Evolutionary conservation across 1,140 invertebrate species (phyloP).

Genomic region (Steinernema khuongi): DNA sequence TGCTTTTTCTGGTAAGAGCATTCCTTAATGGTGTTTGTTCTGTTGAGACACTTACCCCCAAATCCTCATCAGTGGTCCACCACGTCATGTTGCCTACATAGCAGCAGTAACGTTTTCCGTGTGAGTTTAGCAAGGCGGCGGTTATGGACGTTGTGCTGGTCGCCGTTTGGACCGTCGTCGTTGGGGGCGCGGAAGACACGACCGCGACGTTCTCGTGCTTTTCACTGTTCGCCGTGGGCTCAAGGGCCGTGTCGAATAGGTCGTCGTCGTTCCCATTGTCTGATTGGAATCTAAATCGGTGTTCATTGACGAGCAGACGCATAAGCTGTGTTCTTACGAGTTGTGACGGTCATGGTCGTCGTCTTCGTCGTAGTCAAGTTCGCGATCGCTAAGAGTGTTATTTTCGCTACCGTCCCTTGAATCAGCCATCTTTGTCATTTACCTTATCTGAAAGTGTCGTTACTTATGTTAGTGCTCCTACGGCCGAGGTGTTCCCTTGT

Average conservation of each 20-base stretch:
- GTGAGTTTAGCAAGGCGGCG: not conserved
- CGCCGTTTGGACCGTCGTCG: not conserved
- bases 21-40: not conserved
- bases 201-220: conserved; percentile 24
- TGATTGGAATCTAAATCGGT: not conserved
- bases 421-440: not conserved
- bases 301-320: not conserved
- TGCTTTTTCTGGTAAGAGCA: not conserved
- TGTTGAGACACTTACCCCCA: conserved; percentile 29
- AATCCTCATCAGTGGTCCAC: conserved; percentile 57
- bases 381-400: not conserved
- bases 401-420: conserved; percentile 5
- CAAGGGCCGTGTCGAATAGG: conserved; percentile 54
- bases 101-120: conserved; percentile 51
- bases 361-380: conserved; percentile 6
- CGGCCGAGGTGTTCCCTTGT: not conserved
- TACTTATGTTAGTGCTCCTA: not conserved
- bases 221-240: conserved; percentile 41
- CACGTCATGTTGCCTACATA: conserved; percentile 57
- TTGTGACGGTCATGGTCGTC: not conserved
- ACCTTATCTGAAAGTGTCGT: not conserved
- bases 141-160: not conserved
- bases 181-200: not conserved
- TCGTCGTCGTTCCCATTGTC: conserved; percentile 34
- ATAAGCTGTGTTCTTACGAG: not conserved